Percentiles rank a stretch among this genome's conserved stretches.
These are phyloP conservation scores for Oryzias dopingdopingensis DNA, from an alignment of 2,797 vertebrate genomes.

Conservation along the genomic window DNA sequence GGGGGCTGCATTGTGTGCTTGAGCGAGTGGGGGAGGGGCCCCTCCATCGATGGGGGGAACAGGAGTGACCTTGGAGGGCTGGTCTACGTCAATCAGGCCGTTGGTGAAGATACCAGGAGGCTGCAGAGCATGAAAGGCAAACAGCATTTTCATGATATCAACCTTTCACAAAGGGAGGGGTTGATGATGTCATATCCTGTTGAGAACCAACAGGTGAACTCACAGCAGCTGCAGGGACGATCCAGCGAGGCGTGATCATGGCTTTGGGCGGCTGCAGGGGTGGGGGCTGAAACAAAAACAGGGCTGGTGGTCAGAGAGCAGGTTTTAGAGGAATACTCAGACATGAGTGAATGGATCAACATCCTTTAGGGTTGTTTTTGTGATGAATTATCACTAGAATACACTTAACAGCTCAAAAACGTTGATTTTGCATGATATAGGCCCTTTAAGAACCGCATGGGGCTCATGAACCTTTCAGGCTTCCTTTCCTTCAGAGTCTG, in stretches of 20 bases:
- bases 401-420: too few relatives aligned
- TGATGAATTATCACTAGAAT: too few relatives aligned
- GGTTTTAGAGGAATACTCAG: too few relatives aligned
- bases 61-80: conserved; percentile 65
- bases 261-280: conserved; percentile 79
- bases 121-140: conserved; percentile 30
- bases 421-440: too few relatives aligned
- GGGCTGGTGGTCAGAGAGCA: too few relatives aligned
- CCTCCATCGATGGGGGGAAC: conserved; percentile 69
- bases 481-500: too few relatives aligned
- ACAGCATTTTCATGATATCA: too few relatives aligned
- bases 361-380: too few relatives aligned
- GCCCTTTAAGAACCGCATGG: too few relatives aligned
- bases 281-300: conserved; percentile 55
- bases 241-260: conserved; percentile 86
- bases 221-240: conserved; percentile 84
- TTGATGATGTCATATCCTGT: conserved; percentile 47
- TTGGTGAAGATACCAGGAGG: conserved; percentile 82
- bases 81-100: conserved; percentile 79
- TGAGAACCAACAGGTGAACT: conserved; percentile 24
- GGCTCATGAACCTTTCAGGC: too few relatives aligned
- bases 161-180: conserved; percentile 30
- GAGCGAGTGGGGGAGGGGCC: conserved; percentile 66
- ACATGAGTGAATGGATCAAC: too few relatives aligned
- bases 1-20: conserved; percentile 68